Base-by-base conservation (phyloP, 2,888 invertebrate species). In the Drosophila rubida region DNA sequence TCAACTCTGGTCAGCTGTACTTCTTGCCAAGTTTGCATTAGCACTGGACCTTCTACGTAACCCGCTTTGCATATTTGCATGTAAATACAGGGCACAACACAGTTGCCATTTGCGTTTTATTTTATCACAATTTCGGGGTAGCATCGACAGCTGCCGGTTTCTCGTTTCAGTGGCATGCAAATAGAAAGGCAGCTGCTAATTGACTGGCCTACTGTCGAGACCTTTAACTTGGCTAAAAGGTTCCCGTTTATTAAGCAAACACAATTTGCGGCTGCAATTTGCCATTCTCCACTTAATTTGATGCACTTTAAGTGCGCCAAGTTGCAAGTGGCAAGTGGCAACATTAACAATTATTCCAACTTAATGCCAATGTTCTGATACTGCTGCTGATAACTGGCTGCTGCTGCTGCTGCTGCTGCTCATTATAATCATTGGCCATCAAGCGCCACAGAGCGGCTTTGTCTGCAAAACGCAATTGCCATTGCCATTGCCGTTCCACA, bases 261-360 rank as follows among this genome's bases (percentile, higher is more conserved):
- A 81, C 85, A 78, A 84, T 84, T 84, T 88, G 84, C 78, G 88
- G 84, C 67, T 80, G 88, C 87, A 72, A 72, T 77, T 77, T 77
- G 62, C 67, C 58, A 68, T 67, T 78, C 69, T 59, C 65, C 57
- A 64, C 59, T 60, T 79, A 85, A 81, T 72, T 81, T 78, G 76
- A 69, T 75, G 67, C 72, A 75, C 63, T 68, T 72, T 65, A 72
- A 85, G 62, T 60, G 61, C 25, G 50, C 49, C 49, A 50, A 50
- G 25, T 50, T 37, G 51, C 19, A 37, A 37, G 13, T 37, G 35
- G 64, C 68, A 75, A 65, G 59, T 73, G 27, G 41, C 57, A 45
- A 51, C 69, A 75, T 66, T 75, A 69, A 57, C 64, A 74, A 76
- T 70, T 69, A 71, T 78, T 66, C 44, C 70, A 76, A 68, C 76